Evolutionary conservation across 2,888 invertebrate genomes (phyloP).

Genomic region (Metopia argyrocephala): DNA sequence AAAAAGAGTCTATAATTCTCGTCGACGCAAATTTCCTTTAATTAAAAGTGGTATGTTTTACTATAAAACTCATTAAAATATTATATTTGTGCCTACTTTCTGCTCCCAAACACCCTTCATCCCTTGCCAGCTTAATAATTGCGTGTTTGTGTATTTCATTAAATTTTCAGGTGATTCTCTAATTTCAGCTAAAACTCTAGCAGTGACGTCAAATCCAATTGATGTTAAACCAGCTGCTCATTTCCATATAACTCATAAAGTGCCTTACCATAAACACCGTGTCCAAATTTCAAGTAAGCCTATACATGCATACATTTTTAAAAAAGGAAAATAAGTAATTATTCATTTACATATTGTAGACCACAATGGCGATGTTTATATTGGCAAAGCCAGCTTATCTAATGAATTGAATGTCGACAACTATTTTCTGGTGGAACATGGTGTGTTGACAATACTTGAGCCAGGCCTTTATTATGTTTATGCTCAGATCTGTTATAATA

Average conservation of each 20-base stretch:
- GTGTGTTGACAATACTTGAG: slow-evolving; percentile 84
- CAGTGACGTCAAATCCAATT: not conserved
- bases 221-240: slow-evolving; percentile 71
- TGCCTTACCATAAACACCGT: slow-evolving; percentile 68
- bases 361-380: slow-evolving; percentile 75
- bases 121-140: slow-evolving; percentile 31
- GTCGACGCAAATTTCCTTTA: slow-evolving; percentile 65
- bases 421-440: slow-evolving; percentile 82
- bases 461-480: slow-evolving; percentile 88
- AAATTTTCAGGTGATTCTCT: slow-evolving; percentile 74
- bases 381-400: slow-evolving; percentile 80
- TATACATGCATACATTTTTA: not conserved
- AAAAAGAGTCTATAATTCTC: slow-evolving; percentile 41
- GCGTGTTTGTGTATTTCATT: slow-evolving; percentile 37
- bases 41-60: slow-evolving; percentile 65
- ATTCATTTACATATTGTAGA: slow-evolving; percentile 61
- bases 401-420: slow-evolving; percentile 80
- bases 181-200: slow-evolving; percentile 74
- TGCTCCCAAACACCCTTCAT: not conserved
- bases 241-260: slow-evolving; percentile 73
- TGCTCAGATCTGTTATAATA: slow-evolving; percentile 89
- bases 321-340: not conserved
- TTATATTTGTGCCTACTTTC: not conserved
- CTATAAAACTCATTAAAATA: not conserved
- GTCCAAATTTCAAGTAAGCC: slow-evolving; percentile 67